These are phyloP conservation scores for Etheostoma nigrum DNA, from an alignment of 2,797 vertebrate species.

Conservation along the genomic window DNA sequence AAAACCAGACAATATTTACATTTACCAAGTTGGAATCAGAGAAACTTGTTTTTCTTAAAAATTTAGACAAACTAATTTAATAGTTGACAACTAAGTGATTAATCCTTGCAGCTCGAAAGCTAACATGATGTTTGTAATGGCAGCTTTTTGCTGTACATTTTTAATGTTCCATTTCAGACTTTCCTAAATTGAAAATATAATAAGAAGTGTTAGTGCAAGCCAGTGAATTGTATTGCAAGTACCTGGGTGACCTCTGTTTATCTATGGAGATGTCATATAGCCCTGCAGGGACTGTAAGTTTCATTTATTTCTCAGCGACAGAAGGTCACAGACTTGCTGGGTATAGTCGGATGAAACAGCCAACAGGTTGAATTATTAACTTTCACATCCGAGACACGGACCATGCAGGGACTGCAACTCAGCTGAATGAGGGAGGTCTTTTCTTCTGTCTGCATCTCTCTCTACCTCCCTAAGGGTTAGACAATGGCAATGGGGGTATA, in stretches of 20 bases:
- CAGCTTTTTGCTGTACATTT: background rate
- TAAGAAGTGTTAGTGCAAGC: background rate
- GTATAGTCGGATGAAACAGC: slow-evolving; percentile 32
- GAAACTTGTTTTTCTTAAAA: no score
- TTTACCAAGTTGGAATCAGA: no score
- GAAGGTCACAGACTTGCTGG: slow-evolving; percentile 47
- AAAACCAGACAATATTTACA: no score
- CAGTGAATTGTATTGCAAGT: background rate
- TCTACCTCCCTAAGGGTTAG: slow-evolving; percentile 1
- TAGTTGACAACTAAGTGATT: background rate
- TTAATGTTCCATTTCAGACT: background rate
- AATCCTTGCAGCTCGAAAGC: background rate
- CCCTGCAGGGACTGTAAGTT: slow-evolving; percentile 30
- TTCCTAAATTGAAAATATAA: background rate
- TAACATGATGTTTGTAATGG: background rate
- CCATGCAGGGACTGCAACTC: slow-evolving; percentile 28
- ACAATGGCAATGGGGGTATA: slow-evolving; percentile 1
- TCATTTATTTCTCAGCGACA: slow-evolving; percentile 46
- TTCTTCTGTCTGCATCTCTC: slow-evolving; percentile 31
- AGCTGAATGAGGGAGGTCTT: slow-evolving; percentile 20
- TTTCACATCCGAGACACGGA: slow-evolving; percentile 35
- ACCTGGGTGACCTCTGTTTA: slow-evolving; percentile 19
- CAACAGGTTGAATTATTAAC: slow-evolving; percentile 53
- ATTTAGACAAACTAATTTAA: no score
- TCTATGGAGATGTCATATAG: slow-evolving; percentile 22